Base-by-base conservation (phyloP, 2,797 vertebrate genomes). In the Morelia viridis region DNA sequence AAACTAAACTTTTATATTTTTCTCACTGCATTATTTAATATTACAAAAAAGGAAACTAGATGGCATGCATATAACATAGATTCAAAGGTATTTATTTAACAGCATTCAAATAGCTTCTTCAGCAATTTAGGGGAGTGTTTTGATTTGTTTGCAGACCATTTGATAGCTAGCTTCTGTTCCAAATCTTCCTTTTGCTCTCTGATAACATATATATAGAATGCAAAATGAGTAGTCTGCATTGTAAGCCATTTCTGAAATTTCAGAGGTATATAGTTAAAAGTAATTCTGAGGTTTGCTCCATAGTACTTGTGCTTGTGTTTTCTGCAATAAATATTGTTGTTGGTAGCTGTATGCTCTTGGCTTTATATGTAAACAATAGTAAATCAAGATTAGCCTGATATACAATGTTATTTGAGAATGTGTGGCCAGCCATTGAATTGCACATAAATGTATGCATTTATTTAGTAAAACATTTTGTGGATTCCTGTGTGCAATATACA, bases 91-190 rank as follows among this genome's bases (percentile, higher is more conserved):
- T 80, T 80, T 80, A 46, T 80, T 80, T 80, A 46, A 46, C 35
- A 46, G 71, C 35, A 80, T 46, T 80, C 71, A 80, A 46, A 80
- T 80, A 22, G 85, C 13, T 86, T 60, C 6, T 57, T 60, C n/a
- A 86, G 56, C 17, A 86, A 58, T 86, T 60, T 57, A 85, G 84
- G 26, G 6, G n/a, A 35, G 28, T 60, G 56, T 19, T 86, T 86
- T 35, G 56, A 58, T 58, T 86, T 86, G 28, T 9, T 56, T 85
- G 84, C 53, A 85, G 53, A 85, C 17, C n/a, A 86, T 86, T 86
- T 86, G 85, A 60, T 86, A 86, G 56, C 85, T 58, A 86, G 85
- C 17, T 86, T 58, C 85, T 22, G n/a, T 60, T 86, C n/a, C 85
- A 57, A 58, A 57, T 58, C 28, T 86, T 86, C 9, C 56, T 60